phyloP scores from a whole-genome alignment of 2,797 vertebrate genomes.

The Aulostomus chinensis region DNA sequence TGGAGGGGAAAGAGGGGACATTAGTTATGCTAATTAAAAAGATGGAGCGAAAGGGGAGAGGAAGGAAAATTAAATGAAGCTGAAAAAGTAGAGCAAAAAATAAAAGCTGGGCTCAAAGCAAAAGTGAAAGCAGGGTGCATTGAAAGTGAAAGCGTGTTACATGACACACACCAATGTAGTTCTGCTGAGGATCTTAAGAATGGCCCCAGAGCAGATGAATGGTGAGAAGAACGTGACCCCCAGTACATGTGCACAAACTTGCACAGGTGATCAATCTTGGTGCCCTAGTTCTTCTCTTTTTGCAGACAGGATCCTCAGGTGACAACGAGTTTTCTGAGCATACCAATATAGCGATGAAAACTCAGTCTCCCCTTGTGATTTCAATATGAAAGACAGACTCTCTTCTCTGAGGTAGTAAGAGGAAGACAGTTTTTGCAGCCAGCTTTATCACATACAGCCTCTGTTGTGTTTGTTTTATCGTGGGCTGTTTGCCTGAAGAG shows the following conservation, averaged over 20 bases:
- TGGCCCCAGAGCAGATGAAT: conserved; percentile 30
- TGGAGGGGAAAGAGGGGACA: conserved; percentile 35
- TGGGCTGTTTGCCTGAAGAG: conserved; percentile 62
- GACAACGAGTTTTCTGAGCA: conserved; percentile 37
- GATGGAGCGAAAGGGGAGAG: conserved; percentile 46
- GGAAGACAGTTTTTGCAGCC: conserved; percentile 47
- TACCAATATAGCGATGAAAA: conserved; percentile 55
- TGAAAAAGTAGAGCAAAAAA: conserved; percentile 49
- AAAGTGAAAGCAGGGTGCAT: conserved; percentile 31
- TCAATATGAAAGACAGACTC: conserved; percentile 42
- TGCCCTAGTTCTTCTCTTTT: conserved; percentile 51
- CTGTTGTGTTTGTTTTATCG: conserved; percentile 64
- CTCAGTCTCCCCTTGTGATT: conserved; percentile 33
- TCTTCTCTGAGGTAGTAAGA: conserved; percentile 29
- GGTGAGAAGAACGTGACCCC: conserved; percentile 26
- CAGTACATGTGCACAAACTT: background rate
- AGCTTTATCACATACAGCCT: conserved; percentile 49
- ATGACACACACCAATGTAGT: conserved; percentile 18
- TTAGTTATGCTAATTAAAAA: conserved; percentile 68
- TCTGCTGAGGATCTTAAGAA: conserved; percentile 20
- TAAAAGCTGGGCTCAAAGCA: conserved; percentile 40
- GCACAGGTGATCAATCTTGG: conserved; percentile 51
- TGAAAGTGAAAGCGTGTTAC: conserved; percentile 22
- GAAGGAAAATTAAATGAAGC: conserved; percentile 59
- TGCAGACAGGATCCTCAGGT: conserved; percentile 43